Base-by-base conservation (phyloP, 2,113 vertebrate genomes). In the Pithys albifrons region DNA sequence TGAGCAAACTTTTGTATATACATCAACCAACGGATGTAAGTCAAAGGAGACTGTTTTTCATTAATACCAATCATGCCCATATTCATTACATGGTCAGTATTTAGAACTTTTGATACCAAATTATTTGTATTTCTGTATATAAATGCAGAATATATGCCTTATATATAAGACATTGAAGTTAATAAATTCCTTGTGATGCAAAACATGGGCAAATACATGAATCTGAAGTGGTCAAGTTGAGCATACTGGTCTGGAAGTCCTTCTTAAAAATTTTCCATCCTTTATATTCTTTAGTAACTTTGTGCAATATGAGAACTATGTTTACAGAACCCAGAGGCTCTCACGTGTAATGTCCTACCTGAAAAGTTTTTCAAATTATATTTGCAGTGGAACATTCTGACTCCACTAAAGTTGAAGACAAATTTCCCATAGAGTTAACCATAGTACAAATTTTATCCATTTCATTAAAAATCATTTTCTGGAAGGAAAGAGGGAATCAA, bases 201-300 rank as follows among this genome's bases (percentile, higher is more conserved):
- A 51, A 92, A 54, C 12, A 31, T 6, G 4, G 2, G 7, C 16
- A 35, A 83, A 25, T 3, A 2, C 28, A 28, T 65, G 10, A 83
- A 59, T 70, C 19, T 39, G 18, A 79, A 59, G 41, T 33, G 7
- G 16, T 65, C 8, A 12, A 29, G 45, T 20, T 39, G 18, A 69
- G 5, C 2, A 0, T 49, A 54, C 7, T 0, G 0, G 10, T 65
- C 24, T 74, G 20, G 20, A 78, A 5, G 20, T 37, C 7, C 14
- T 39, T 23, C 39, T 61, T 64, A 79, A 67, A 61, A 61, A 25
- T 10, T n/a, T 14, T 35, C 18, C 10, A 51, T 55, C 11, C 65
- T 6, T 33, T 28, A 23, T 19, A 27, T 54, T 59, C 14, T 77
- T 88, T 27, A 46, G 10, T 87, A 64, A 54, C 23, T 52, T 90